These are phyloP conservation scores for Zapus hudsonius DNA, from an alignment of 2,113 vertebrate genomes.

Conservation along the genomic window DNA sequence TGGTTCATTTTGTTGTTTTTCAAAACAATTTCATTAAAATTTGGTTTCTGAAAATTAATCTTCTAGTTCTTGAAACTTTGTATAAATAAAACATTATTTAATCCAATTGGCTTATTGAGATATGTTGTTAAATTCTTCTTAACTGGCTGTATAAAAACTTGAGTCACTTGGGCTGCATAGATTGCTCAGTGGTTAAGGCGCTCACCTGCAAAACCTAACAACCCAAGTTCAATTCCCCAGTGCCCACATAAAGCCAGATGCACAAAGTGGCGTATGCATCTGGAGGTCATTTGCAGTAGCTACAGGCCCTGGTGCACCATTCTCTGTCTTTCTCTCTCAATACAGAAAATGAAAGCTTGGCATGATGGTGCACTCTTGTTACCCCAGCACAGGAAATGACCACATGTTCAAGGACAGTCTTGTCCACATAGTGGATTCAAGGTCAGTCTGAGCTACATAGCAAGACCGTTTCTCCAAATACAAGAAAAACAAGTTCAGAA, in stretches of 20 bases:
- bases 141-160: not conserved
- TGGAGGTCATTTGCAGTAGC: too few species aligned
- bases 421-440: not conserved
- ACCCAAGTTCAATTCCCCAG: too few species aligned
- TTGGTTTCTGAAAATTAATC: conserved; percentile 2
- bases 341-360: not conserved
- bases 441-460: not conserved
- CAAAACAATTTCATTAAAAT: conserved; percentile 32
- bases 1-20: not conserved
- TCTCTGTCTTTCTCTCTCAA: too few species aligned
- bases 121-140: conserved; percentile 29
- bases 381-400: not conserved
- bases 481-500: not conserved
- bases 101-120: not conserved
- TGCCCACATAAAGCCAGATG: too few species aligned
- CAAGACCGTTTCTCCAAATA: not conserved
- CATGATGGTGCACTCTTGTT: not conserved
- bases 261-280: too few species aligned
- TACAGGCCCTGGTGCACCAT: too few species aligned
- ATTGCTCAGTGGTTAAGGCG: too few species aligned
- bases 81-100: conserved; percentile 44
- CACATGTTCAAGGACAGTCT: not conserved
- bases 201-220: too few species aligned
- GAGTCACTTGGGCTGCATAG: not conserved
- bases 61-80: not conserved